phyloP scores from a whole-genome alignment of 1,140 invertebrate genomes.

The Drosophila parvula region DNA sequence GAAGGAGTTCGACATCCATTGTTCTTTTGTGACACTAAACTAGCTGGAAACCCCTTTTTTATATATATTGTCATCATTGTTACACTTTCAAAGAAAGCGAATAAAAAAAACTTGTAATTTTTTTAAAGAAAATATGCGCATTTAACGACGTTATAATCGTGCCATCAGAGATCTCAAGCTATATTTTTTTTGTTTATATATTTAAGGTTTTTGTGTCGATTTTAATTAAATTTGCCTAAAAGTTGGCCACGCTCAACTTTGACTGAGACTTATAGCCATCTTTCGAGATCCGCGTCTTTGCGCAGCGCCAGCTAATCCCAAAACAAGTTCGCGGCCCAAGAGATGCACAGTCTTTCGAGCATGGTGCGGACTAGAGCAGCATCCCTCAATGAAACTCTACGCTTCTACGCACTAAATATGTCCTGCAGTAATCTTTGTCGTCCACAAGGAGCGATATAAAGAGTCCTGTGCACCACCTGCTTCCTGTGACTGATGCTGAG shows the following conservation, averaged over 20 bases:
- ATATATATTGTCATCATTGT: conserved; percentile 43
- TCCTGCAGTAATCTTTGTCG: conserved; percentile 12
- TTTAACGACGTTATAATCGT: conserved; percentile 16
- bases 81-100: conserved; percentile 15
- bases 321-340: conserved; percentile 29
- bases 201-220: conserved; percentile 7
- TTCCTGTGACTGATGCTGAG: conserved; percentile 44
- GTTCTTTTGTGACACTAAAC: conserved; percentile 44
- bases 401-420: conserved; percentile 41
- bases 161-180: conserved; percentile 4
- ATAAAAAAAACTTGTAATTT: conserved; percentile 14
- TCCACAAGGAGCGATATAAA: conserved; percentile 5
- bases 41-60: conserved; percentile 30
- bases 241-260: conserved; percentile 5
- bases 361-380: conserved; percentile 3
- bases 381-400: conserved; percentile 43
- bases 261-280: conserved; percentile 1
- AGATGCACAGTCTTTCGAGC: neutral
- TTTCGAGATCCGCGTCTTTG: conserved; percentile 23
- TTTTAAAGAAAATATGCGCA: conserved; percentile 18
- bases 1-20: conserved; percentile 11
- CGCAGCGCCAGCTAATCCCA: conserved; percentile 11
- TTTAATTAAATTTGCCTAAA: conserved; percentile 33
- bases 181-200: conserved; percentile 7
- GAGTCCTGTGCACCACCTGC: conserved; percentile 48